Evolutionary conservation across 2,113 vertebrate species (phyloP).

Genomic region (Myrmecophaga tridactyla): DNA sequence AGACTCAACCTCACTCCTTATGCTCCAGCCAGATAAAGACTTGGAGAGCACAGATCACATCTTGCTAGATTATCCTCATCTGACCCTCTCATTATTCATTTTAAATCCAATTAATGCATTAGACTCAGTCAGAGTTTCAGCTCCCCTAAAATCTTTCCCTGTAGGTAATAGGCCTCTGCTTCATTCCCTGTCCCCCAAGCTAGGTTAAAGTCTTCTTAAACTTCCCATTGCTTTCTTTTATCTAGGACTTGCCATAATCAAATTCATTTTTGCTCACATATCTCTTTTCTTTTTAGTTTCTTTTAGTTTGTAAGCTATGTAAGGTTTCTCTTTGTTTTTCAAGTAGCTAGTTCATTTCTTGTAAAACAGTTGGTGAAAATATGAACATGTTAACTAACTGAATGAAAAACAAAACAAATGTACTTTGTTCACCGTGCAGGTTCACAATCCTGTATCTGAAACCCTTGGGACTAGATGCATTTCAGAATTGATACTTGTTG

Average conservation of each 20-base stretch:
- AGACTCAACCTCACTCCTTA: neutral
- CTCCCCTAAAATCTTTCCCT: neutral
- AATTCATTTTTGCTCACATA: neutral
- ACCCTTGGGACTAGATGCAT: neutral
- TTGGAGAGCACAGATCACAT: neutral
- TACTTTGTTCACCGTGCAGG: too few species aligned
- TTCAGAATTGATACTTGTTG: neutral
- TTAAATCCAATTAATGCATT: neutral
- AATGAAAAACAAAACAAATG: too few species aligned
- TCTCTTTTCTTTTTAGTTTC: neutral
- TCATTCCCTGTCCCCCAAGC: neutral
- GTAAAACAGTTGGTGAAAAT: neutral
- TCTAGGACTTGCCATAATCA: neutral
- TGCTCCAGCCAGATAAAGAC: neutral
- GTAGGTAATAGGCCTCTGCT: rapidly evolving
- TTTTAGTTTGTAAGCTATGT: neutral
- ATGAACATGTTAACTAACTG: neutral
- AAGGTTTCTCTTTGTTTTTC: neutral
- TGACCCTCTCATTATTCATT: neutral
- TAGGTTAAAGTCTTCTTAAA: neutral
- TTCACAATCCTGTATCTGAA: neutral
- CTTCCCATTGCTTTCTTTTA: neutral
- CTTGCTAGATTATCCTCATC: neutral
- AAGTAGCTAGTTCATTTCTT: neutral
- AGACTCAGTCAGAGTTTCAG: neutral